A percentile compares a stretch with the other conserved stretches of the same genome.
Conservation (phyloP, 2,113 vertebrate species). For the Sarotherodon lohbergeri region DNA sequence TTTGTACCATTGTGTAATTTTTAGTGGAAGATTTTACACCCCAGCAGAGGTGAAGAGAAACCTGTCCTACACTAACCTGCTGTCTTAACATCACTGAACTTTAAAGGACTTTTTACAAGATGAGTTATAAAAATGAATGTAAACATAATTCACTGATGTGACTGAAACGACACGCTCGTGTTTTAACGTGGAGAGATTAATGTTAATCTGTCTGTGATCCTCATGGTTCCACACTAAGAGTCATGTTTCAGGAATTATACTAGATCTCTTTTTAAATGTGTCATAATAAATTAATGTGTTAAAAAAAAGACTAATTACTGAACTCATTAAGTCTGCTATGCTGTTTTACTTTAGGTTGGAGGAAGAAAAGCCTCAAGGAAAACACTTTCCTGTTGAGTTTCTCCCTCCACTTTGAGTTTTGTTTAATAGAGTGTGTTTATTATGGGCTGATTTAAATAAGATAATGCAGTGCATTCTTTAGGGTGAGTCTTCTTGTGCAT, state of each 20-base stretch:
- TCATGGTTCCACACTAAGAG: not conserved
- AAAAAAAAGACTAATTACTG: not conserved
- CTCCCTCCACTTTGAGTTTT: not conserved
- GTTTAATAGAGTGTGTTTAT: not conserved
- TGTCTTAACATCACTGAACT: not conserved
- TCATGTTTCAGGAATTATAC: not conserved
- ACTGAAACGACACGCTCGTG: rapidly evolving
- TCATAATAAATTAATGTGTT: not conserved
- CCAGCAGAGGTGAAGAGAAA: not conserved
- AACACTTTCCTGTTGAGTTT: rapidly evolving
- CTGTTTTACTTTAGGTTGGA: not conserved
- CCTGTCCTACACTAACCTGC: not conserved
- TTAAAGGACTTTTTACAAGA: not conserved
- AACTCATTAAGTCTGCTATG: rapidly evolving
- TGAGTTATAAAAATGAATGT: not conserved
- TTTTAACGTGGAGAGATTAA: not conserved
- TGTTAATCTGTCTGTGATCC: not conserved
- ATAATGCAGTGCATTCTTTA: not conserved
- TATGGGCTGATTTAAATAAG: not conserved
- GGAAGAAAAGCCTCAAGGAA: not conserved
- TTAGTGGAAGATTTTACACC: not conserved
- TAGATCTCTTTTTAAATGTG: not conserved
- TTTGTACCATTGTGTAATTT: not conserved
- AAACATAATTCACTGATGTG: not conserved
- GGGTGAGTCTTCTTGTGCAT: not conserved